Percentiles rank a stretch among this genome's conserved stretches.
Conservation (phyloP, 2,113 vertebrate genomes). For the Pycnonotus jocosus region DNA sequence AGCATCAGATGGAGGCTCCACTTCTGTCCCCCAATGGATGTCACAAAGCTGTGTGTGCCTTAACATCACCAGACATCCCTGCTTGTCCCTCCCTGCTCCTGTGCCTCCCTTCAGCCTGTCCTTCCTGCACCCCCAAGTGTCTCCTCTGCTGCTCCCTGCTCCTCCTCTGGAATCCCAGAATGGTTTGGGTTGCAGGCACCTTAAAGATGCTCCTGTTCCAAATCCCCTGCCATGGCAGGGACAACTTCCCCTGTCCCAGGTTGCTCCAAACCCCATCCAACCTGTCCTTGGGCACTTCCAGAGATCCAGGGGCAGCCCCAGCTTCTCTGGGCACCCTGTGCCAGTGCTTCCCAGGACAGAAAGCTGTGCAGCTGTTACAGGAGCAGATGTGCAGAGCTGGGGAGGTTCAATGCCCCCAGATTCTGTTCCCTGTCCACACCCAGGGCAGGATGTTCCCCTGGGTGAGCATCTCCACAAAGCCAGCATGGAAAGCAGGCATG, state of each 20-base stretch:
- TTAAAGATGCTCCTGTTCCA: not conserved
- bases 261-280: fast-evolving
- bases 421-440: not conserved
- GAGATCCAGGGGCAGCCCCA: not conserved
- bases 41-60: not conserved
- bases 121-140: not conserved
- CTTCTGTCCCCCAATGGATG: not conserved
- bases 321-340: not conserved
- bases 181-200: not conserved
- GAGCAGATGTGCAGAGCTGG: not conserved
- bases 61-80: not conserved
- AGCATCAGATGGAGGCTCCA: not conserved
- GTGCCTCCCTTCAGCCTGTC: not conserved
- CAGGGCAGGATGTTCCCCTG: not conserved
- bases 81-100: not conserved
- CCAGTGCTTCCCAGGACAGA: not conserved
- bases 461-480: not conserved
- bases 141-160: not conserved
- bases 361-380: fast-evolving
- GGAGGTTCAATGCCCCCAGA: not conserved
- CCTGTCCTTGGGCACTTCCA: not conserved
- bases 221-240: not conserved
- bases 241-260: not conserved
- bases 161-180: not conserved
- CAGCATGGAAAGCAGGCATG: not conserved